Conservation (phyloP, 2,888 invertebrate species). For the Rhyacophila evoluta region DNA sequence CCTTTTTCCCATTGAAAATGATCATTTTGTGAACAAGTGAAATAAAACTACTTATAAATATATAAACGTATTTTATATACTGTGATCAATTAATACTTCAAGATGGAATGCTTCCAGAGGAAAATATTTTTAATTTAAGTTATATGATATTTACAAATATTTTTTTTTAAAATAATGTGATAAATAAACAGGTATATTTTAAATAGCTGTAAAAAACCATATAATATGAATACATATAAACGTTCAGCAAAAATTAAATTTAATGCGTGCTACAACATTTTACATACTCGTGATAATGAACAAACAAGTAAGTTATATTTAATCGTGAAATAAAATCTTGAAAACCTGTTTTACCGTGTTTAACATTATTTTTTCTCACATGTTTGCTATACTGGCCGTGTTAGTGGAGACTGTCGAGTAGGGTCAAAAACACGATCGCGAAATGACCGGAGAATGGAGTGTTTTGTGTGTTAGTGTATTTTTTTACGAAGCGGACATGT, state of each 20-base stretch:
- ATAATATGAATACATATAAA: too few relatives aligned
- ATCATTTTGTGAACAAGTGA: too few relatives aligned
- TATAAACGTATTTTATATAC: too few relatives aligned
- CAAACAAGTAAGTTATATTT: neutral
- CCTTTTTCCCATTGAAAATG: too few relatives aligned
- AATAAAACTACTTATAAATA: too few relatives aligned
- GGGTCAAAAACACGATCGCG: conserved; percentile 6
- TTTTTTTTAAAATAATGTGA: too few relatives aligned
- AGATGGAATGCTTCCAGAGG: too few relatives aligned
- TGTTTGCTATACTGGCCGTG: neutral
- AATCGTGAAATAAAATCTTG: neutral
- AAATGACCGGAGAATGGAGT: neutral
- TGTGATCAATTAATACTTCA: too few relatives aligned
- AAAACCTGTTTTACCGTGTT: neutral
- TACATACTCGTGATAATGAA: neutral
- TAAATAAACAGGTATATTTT: too few relatives aligned
- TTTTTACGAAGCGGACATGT: conserved; percentile 4
- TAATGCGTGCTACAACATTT: neutral
- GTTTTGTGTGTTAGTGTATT: neutral
- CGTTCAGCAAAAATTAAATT: neutral
- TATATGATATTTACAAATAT: too few relatives aligned
- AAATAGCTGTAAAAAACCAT: too few relatives aligned
- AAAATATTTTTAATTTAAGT: too few relatives aligned
- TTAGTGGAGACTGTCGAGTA: neutral
- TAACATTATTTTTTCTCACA: neutral